Conservation (phyloP, 2,888 invertebrate genomes). For the Neria commutata region DNA sequence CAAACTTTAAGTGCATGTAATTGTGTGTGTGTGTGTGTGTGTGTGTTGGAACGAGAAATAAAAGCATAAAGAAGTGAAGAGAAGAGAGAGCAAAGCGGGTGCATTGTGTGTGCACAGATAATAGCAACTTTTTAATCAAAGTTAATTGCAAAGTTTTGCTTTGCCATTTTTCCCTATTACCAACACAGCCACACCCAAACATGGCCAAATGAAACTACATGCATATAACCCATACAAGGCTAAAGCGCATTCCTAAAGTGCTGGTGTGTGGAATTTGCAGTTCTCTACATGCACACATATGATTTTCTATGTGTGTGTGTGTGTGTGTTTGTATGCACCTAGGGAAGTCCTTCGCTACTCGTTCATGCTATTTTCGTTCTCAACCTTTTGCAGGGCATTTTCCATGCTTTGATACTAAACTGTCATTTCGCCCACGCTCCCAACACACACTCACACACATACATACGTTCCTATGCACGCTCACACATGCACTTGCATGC, state of each 20-base stretch:
- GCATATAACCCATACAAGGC: constrained; percentile 22
- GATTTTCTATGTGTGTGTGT: neutral
- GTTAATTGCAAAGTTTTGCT: constrained; percentile 53
- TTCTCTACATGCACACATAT: neutral
- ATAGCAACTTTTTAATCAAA: constrained; percentile 50
- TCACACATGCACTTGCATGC: neutral
- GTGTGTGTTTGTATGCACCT: constrained; percentile 28
- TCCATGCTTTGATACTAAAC: constrained; percentile 54
- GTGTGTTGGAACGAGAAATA: constrained; percentile 1
- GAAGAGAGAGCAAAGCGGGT: no score
- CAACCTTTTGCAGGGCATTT: constrained; percentile 26
- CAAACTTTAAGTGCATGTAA: no score
- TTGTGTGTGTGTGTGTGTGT: constrained; percentile 1
- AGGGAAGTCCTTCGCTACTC: no score
- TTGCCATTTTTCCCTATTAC: constrained; percentile 45
- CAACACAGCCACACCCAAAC: constrained; percentile 25
- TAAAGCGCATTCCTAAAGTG: constrained; percentile 23
- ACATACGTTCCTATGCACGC: no score
- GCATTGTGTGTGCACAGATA: constrained; percentile 41
- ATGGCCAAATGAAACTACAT: constrained; percentile 15
- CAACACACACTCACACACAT: constrained; percentile 1
- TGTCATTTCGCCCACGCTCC: constrained; percentile 42
- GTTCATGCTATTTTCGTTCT: constrained; percentile 10
- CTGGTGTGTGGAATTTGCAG: no score
- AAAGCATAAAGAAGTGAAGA: neutral